Base-by-base conservation (phyloP, 2,888 invertebrate species). In the Zootermopsis nevadensis region DNA sequence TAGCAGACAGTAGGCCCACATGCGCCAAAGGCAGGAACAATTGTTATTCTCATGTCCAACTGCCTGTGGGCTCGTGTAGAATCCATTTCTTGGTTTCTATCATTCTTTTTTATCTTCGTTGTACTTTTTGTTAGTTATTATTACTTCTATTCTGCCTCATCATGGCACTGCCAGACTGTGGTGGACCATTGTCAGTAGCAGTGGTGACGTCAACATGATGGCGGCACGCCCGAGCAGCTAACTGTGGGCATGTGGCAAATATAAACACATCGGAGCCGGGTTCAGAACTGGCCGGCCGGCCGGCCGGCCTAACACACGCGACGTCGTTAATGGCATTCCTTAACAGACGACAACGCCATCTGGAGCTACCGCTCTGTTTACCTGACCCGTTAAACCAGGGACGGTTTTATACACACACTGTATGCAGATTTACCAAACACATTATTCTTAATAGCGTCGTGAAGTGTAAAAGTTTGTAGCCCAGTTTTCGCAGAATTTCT, bases 141-240 rank as follows among this genome's bases (percentile, higher is more conserved):
- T n/a, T 60, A 53, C 53, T 24, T 60, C 27, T 30, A 22, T 77
- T 77, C 42, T 77, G 55, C 77, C 55, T 77, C 77, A 77, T 77
- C 77, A 77, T 31, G 77, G 53, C 33, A 31, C 31, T 30, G 19
- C 42, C 35, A 27, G 72, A 35, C 72, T 74, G 42, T 74, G 77
- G 27, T 77, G 77, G 77, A n/a, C 77, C 77, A 55, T 30, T 77
- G 77, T 55, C 55, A 77, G 77, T 55, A 55, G 33, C 27, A 76
- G 42, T 69, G 33, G 69, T 69, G 69, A 69, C 69, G 69, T 69
- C 69, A 69, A 69, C 22, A 33, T 30, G 69, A 69, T 69, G 69
- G 69, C 69, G 69, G 69, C 60, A 60, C 60, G 60, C 60, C 60
- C 60, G 60, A 60, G 7, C 1, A 60, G 48, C 60, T 60, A 60